Evolutionary conservation across 2,797 vertebrate genomes (phyloP).

Genomic region (Otolemur crassicaudatus): DNA sequence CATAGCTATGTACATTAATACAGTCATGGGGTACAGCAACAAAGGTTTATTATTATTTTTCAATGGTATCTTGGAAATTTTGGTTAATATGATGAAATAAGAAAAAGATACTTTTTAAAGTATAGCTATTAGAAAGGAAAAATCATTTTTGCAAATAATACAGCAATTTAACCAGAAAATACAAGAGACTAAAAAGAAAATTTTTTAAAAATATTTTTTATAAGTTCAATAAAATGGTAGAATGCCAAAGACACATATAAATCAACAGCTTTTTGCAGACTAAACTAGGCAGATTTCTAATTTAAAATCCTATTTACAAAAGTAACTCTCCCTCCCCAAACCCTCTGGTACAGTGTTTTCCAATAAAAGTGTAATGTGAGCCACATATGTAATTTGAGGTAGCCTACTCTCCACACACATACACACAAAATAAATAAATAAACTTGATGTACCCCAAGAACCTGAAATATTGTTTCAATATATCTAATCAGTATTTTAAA

Average conservation of each 20-base stretch:
- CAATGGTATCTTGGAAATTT: neutral
- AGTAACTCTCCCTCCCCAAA: neutral
- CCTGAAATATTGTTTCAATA: slow-evolving; percentile 25
- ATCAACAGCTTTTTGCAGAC: slow-evolving; percentile 23
- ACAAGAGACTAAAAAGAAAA: slow-evolving; percentile 25
- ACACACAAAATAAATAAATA: neutral
- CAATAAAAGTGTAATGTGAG: neutral
- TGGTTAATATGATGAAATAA: slow-evolving; percentile 15
- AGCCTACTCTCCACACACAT: neutral
- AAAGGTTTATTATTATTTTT: neutral
- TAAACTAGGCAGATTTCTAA: neutral
- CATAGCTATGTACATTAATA: too few relatives aligned
- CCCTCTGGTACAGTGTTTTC: neutral
- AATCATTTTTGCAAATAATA: slow-evolving; percentile 22
- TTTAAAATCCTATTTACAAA: slow-evolving; percentile 44
- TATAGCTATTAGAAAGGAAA: neutral
- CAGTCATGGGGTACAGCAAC: too few relatives aligned
- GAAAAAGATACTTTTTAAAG: neutral
- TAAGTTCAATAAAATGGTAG: slow-evolving; percentile 43
- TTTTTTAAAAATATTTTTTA: slow-evolving; percentile 22
- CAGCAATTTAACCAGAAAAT: slow-evolving; percentile 37
- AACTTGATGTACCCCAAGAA: neutral
- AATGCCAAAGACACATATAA: neutral
- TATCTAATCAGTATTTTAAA: slow-evolving; percentile 6
- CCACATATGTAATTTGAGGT: neutral